Evolutionary conservation across 2,797 vertebrate genomes (phyloP).

Genomic region (Cyclopterus lumpus): DNA sequence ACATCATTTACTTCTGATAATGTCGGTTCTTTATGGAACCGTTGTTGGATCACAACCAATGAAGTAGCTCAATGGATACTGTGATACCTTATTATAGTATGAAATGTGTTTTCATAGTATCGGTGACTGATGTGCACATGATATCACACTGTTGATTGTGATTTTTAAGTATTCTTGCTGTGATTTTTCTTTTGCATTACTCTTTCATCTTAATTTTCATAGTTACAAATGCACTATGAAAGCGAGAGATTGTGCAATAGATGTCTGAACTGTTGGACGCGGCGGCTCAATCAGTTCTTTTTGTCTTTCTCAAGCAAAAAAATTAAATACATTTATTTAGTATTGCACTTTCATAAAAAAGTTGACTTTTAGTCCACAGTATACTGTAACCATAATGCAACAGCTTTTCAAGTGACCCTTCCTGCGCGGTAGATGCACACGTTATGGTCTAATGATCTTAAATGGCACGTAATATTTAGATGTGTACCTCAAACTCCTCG

Average conservation of each 20-base stretch:
- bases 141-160: neutral
- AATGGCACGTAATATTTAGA: neutral
- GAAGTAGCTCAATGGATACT: slow-evolving; percentile 2
- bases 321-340: too few relatives aligned
- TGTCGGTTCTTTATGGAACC: slow-evolving; percentile 12
- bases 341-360: neutral
- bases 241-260: neutral
- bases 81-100: slow-evolving; percentile 9
- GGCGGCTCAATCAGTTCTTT: neutral
- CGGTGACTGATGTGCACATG: neutral
- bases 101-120: slow-evolving; percentile 8
- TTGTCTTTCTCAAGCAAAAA: neutral
- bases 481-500: slow-evolving; percentile 91
- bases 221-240: neutral
- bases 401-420: neutral
- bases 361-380: too few relatives aligned
- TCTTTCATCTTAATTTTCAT: neutral
- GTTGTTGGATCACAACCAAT: slow-evolving; percentile 21
- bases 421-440: neutral
- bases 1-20: slow-evolving; percentile 32
- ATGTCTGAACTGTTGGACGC: neutral
- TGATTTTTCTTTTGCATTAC: neutral
- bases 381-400: neutral
- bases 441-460: neutral
- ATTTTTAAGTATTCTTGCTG: neutral